A percentile compares a stretch with the other conserved stretches of the same genome.
phyloP scores from a whole-genome alignment of 2,888 invertebrate genomes.

The Tipula helvola region DNA sequence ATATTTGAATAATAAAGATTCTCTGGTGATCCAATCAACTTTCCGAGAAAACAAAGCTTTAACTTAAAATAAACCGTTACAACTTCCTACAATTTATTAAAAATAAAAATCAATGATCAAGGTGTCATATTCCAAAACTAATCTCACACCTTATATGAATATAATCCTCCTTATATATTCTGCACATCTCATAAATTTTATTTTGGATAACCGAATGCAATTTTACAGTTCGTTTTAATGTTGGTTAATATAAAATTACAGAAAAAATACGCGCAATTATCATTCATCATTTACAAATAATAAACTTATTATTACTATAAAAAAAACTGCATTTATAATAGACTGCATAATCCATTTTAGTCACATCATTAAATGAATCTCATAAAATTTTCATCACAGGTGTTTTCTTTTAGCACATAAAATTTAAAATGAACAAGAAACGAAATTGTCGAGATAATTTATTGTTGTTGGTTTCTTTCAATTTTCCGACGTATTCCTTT shows the following conservation, averaged over 20 bases:
- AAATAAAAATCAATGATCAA: no score
- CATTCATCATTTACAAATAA: neutral
- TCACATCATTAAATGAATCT: neutral
- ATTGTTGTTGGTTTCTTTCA: no score
- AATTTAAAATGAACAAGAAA: neutral
- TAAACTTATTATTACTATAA: neutral
- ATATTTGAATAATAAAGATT: no score
- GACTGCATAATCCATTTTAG: neutral
- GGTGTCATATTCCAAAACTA: neutral
- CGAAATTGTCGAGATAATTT: neutral
- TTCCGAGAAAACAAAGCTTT: no score
- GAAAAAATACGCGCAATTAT: neutral
- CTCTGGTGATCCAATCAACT: no score
- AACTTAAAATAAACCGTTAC: no score
- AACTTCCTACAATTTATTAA: no score
- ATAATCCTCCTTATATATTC: neutral
- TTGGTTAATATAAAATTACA: neutral
- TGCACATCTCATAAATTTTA: neutral
- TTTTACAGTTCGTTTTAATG: neutral
- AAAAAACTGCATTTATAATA: neutral
- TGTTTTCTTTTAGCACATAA: neutral
- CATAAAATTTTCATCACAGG: neutral
- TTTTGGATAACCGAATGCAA: neutral
- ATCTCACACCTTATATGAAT: neutral
- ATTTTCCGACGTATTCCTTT: no score